Conservation (phyloP, 2,113 vertebrate genomes). For the Asarcornis scutulata region DNA sequence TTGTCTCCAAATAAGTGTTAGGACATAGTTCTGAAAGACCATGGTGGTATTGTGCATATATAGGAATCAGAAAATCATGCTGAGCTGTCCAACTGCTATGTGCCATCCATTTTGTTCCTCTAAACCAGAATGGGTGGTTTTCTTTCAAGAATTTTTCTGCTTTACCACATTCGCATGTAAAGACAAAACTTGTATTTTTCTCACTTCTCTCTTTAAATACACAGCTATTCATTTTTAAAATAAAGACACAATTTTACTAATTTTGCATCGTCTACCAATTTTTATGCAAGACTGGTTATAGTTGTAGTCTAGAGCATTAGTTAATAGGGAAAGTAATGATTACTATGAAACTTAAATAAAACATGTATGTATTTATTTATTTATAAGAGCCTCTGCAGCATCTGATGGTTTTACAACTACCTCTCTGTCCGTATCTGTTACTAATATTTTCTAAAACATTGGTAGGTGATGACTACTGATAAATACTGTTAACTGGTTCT, state of each 20-base stretch:
- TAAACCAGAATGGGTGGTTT: too few relatives aligned
- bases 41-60: accelerated
- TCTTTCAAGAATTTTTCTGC: too few relatives aligned
- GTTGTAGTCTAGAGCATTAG: background rate
- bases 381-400: background rate
- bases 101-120: too few relatives aligned
- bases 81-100: too few relatives aligned
- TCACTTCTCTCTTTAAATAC: too few relatives aligned
- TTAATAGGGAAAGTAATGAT: background rate
- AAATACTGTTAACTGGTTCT: background rate
- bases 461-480: background rate
- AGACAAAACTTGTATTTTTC: too few relatives aligned
- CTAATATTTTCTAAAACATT: background rate
- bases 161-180: too few relatives aligned
- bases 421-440: background rate
- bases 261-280: background rate
- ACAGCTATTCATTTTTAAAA: too few relatives aligned
- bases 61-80: background rate
- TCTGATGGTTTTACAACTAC: background rate
- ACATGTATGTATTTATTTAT: background rate
- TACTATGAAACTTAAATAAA: background rate
- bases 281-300: background rate
- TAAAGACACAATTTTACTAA: too few relatives aligned
- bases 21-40: background rate
- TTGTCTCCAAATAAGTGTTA: background rate